A percentile compares a stretch with the other conserved stretches of the same genome.
Evolutionary conservation across 1,140 invertebrate species (phyloP).

Genomic region (Tetraneura akinire): DNA sequence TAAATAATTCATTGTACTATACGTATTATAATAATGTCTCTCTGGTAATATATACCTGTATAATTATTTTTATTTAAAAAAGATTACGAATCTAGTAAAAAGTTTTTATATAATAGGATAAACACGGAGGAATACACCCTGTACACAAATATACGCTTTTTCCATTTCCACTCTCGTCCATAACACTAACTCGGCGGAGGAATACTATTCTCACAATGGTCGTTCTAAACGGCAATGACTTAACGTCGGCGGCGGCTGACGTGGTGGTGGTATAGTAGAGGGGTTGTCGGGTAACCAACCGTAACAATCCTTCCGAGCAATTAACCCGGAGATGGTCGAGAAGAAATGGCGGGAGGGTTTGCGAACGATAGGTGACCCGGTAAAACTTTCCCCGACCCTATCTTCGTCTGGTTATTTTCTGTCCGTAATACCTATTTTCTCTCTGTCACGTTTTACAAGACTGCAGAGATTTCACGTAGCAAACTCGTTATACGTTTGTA

Average conservation of each 20-base stretch:
- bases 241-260: neutral
- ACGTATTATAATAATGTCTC: too few species aligned
- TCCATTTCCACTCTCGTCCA: neutral
- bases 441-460: slow-evolving; percentile 27
- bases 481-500: neutral
- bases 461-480: slow-evolving; percentile 18
- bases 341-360: slow-evolving; percentile 5
- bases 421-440: slow-evolving; percentile 11
- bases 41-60: too few species aligned
- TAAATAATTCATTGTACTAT: too few species aligned
- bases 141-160: too few species aligned
- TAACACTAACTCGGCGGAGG: neutral
- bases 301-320: slow-evolving; percentile 47
- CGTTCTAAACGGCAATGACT: neutral
- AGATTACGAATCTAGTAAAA: too few species aligned
- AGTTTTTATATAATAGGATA: too few species aligned
- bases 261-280: neutral
- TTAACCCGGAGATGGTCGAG: slow-evolving; percentile 36
- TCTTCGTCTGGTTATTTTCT: neutral
- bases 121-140: too few species aligned
- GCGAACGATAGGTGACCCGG: neutral
- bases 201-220: neutral
- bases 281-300: slow-evolving; percentile 34
- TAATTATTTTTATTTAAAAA: too few species aligned
- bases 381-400: neutral